Base-by-base conservation (phyloP, 2,113 vertebrate genomes). In the human region DNA sequence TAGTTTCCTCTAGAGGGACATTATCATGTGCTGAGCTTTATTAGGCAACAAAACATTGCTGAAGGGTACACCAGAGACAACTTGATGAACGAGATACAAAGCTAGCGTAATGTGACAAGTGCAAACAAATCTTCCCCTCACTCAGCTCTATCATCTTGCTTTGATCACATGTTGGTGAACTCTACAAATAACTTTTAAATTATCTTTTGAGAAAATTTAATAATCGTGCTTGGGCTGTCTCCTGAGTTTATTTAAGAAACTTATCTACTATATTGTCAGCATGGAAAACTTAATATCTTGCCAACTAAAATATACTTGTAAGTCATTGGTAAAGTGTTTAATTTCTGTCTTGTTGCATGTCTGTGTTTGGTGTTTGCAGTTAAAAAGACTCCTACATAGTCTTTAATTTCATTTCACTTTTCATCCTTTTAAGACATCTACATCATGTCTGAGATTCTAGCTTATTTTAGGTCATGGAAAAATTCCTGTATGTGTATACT, bases 271-370 rank as follows among this genome's bases (percentile, higher is more conserved):
- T 96, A 97, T 87, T 80, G 90, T 96, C 75, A 97, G 76, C 79
- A 90, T 95, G 96, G 92, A 97, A 98, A 97, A 93, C 87, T 27
- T 87, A 85, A 94, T 27, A 12, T 72, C 85, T 94, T 97, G 78
- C 86, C 97, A 98, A 97, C 48, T 89, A 93, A 96, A 97, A 97
- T 80, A 95, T 38, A 48, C 38, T 72, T 38, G 12, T 8, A 70
- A 96, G 61, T 73, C 73, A 18, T 23, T 72, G 59, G 82, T 43
- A 76, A 93, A 95, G 68, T 59, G 48, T 96, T 96, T 91, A 38
- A 75, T 94, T 91, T 89, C 38, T 93, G 64, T 94, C 64, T 64
- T 96, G 55, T 68, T 95, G 76, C 32, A 75, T 8, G n/a, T 75
- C 50, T 80, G 32, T 55, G 12, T 90, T 84, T 81, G 81, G n/a